Conservation (phyloP, 2,113 vertebrate species). For the Colius striatus region DNA sequence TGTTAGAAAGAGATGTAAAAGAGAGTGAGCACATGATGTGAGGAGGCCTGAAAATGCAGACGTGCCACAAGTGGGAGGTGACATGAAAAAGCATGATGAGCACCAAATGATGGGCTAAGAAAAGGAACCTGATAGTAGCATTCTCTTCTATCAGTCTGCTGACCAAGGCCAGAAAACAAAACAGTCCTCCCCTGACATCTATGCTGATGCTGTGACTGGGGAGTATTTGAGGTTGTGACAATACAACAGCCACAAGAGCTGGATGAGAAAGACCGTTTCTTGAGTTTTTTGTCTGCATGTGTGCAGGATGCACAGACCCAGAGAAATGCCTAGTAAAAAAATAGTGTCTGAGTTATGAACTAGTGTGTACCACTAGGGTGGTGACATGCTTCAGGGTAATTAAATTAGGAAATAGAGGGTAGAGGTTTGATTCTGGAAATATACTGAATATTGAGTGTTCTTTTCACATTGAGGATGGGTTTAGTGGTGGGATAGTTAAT, state of each 20-base stretch:
- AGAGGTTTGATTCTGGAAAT: not conserved
- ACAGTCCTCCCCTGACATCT: not conserved
- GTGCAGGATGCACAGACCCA: not conserved
- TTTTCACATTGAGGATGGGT: not conserved
- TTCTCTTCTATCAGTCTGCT: not conserved
- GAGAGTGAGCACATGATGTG: not conserved
- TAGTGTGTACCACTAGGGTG: not conserved
- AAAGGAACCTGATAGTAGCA: not conserved
- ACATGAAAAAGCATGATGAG: not conserved
- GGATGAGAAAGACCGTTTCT: not conserved
- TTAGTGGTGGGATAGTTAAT: not conserved
- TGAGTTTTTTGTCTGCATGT: not conserved
- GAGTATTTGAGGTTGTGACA: not conserved
- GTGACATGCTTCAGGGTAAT: not conserved
- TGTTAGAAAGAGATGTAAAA: not conserved
- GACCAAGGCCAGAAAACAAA: not conserved
- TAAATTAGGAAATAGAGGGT: conserved; percentile 4
- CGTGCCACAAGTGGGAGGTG: not conserved
- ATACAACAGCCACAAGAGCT: fast-evolving
- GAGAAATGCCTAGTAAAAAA: not conserved
- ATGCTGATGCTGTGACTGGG: not conserved
- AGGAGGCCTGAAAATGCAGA: not conserved
- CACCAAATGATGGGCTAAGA: not conserved
- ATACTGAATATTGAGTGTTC: not conserved
- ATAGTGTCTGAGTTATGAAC: not conserved